Conservation (phyloP, 1,140 invertebrate genomes). For the Delia radicum region DNA sequence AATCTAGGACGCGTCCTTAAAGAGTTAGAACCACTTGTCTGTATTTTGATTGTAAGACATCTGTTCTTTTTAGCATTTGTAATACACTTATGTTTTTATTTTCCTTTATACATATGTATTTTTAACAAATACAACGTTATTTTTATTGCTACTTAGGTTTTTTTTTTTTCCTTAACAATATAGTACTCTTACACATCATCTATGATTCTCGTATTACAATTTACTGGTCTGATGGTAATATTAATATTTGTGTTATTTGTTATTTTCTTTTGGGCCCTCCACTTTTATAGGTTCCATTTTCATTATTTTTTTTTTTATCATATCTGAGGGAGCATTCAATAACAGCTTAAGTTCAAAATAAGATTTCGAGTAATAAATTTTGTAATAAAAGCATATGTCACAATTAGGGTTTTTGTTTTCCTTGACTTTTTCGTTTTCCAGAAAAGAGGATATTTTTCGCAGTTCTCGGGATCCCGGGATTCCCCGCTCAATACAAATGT, state of each 20-base stretch:
- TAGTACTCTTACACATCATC: not conserved
- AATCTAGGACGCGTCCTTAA: not conserved
- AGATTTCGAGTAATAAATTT: no score
- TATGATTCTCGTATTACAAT: not conserved
- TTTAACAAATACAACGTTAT: conserved; percentile 1
- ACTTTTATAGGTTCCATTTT: not conserved
- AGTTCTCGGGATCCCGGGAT: no score
- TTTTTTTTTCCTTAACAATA: not conserved
- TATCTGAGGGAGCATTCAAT: no score
- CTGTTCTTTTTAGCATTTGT: not conserved
- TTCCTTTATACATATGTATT: not conserved
- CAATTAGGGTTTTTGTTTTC: no score
- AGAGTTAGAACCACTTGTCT: no score
- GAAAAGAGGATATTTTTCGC: no score
- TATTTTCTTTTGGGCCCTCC: not conserved
- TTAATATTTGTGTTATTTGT: no score
- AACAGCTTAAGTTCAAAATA: no score
- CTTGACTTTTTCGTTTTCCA: not conserved
- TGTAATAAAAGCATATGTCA: no score
- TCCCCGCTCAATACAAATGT: no score
- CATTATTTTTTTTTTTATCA: not conserved
- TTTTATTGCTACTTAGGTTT: not conserved
- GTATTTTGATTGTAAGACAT: not conserved
- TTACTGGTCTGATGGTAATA: no score
- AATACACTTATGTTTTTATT: not conserved